Base-by-base conservation (phyloP, 2,797 vertebrate species). In the Oreortyx pictus region DNA sequence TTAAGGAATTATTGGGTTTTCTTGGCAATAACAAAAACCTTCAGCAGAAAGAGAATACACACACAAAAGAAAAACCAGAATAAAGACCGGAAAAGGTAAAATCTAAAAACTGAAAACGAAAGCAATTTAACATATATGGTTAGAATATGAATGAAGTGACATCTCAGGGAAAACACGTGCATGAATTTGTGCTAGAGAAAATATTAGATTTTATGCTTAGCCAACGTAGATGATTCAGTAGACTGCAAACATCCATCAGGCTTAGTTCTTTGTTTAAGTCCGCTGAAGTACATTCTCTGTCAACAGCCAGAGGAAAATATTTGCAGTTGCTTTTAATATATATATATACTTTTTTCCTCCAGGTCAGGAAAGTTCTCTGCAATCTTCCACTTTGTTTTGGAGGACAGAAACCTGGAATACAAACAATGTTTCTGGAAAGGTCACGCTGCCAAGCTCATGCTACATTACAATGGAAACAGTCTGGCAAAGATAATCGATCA, bases 241-340 rank as follows among this genome's bases (percentile, higher is more conserved):
- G 33, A 43, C 49, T 77, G 43, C 22, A 65, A 77, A 54, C 16
- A 17, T 41, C 22, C 54, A 24, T 70, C 57, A 73, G 41, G n/a
- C n/a, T 35, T 66, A 9, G 23, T 19, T 75, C 59, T 65, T 90
- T 73, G 41, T 73, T 91, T 66, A 56, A 70, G 15, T 7, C 59
- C 3, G 1, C 64, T 50, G 62, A 66, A 86, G 43, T 14, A 67
- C 25, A 25, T 18, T n/a, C 24, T 46, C 33, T 37, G n/a, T 50
- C 62, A 92, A 92, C 6, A 64, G 37, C 9, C 60, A 85, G 52
- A 83, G 15, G 57, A 54, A 92, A 94, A 74, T 70, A 90, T 23
- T 6, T 76, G 24, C 49, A 66, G 18, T 27, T 61, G 60, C 74
- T 86, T 67, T 65, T 9, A 50, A 86, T 25, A 77, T 50, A 50